These are phyloP conservation scores for Plectrocnemia conspersa DNA, from an alignment of 1,140 invertebrate genomes.

Conservation along the genomic window DNA sequence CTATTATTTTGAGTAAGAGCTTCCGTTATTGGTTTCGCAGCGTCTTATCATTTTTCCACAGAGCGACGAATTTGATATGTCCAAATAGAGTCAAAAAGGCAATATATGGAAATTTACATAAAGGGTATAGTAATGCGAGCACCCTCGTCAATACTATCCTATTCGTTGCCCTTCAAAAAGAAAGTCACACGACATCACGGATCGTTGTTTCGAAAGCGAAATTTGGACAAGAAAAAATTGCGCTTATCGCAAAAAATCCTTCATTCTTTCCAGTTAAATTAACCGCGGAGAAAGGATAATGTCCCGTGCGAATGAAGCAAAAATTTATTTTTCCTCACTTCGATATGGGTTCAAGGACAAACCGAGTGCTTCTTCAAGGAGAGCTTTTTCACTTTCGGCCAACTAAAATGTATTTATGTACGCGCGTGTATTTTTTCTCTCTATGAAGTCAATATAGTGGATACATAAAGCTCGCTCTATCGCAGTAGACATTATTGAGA, in stretches of 20 bases:
- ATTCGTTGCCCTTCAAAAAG: too few relatives aligned
- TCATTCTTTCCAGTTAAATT: not conserved
- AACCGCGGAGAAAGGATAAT: conserved; percentile 8
- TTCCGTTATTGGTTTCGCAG: too few relatives aligned
- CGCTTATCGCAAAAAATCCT: not conserved
- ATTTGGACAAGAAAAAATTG: not conserved
- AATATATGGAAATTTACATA: too few relatives aligned
- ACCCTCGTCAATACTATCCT: too few relatives aligned
- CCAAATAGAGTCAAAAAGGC: too few relatives aligned
- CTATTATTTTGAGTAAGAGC: too few relatives aligned
- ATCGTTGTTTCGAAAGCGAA: too few relatives aligned
- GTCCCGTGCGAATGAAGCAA: conserved; percentile 3
- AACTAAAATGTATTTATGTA: conserved; percentile 8
- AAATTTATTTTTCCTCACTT: conserved; percentile 9
- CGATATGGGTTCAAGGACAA: conserved; percentile 14
- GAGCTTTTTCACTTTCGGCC: conserved; percentile 14
- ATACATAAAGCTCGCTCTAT: conserved; percentile 5
- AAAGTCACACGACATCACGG: too few relatives aligned
- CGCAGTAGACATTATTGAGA: conserved; percentile 20
- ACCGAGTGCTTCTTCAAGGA: conserved; percentile 3
- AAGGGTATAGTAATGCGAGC: too few relatives aligned
- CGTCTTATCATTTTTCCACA: too few relatives aligned
- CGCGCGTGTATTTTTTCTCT: conserved; percentile 4
- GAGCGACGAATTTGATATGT: too few relatives aligned
- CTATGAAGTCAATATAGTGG: not conserved